These are phyloP conservation scores for Amphimallon solstitiale DNA, from an alignment of 2,888 invertebrate genomes.

Conservation along the genomic window DNA sequence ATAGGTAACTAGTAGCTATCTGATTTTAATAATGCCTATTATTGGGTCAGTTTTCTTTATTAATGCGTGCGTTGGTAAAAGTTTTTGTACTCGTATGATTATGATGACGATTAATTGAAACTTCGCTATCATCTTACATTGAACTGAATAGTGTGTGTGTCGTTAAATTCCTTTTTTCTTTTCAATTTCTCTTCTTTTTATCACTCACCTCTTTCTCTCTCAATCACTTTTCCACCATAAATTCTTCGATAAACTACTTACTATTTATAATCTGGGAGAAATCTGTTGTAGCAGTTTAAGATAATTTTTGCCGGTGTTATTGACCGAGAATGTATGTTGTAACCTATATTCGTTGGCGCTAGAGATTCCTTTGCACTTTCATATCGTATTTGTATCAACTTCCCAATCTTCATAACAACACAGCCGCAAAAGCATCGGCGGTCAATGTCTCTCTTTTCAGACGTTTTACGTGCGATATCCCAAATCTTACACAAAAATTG, in stretches of 20 bases:
- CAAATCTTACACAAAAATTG: not conserved
- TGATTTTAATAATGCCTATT: no score
- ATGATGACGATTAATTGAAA: not conserved
- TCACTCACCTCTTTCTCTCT: conserved; percentile 39
- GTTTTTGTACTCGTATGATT: no score
- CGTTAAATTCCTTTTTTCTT: conserved; percentile 17
- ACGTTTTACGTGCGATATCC: not conserved
- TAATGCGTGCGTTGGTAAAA: no score
- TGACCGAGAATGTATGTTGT: conserved; percentile 55
- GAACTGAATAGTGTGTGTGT: not conserved
- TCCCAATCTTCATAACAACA: conserved; percentile 17
- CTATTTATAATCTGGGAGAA: conserved; percentile 55
- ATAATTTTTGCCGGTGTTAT: conserved; percentile 48
- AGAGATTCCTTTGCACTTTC: conserved; percentile 51
- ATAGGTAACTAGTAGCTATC: no score
- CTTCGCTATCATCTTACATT: not conserved
- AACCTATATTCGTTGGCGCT: conserved; percentile 56
- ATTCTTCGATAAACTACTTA: conserved; percentile 53
- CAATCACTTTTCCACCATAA: conserved; percentile 55
- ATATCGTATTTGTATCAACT: conserved; percentile 42
- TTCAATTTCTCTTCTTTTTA: conserved; percentile 30
- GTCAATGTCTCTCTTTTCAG: conserved; percentile 32
- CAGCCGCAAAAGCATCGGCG: conserved; percentile 18
- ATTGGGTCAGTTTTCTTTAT: no score
- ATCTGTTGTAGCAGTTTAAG: conserved; percentile 51